Percentiles rank a stretch among this genome's conserved stretches.
Conservation (phyloP, 2,113 vertebrate genomes). For the Emberiza fucata region DNA sequence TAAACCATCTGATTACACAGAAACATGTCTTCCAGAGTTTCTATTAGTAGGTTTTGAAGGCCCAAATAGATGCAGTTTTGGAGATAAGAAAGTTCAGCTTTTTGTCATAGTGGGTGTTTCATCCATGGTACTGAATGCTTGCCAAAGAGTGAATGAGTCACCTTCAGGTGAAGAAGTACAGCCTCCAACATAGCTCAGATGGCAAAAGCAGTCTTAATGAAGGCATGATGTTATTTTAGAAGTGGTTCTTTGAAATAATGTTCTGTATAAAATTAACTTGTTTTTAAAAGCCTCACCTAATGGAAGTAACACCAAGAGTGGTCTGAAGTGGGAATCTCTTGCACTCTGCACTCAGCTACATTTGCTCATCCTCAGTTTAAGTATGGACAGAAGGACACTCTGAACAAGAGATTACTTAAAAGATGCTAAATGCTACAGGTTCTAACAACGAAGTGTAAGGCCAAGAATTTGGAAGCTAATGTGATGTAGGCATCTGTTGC, state of each 20-base stretch:
- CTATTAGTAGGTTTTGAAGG: constrained; percentile 18
- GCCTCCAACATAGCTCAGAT: background rate
- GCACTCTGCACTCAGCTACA: background rate
- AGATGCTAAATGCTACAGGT: background rate
- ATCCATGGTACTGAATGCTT: background rate
- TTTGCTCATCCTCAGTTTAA: background rate
- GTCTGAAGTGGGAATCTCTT: background rate
- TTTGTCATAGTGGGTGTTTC: background rate
- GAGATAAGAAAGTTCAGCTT: constrained; percentile 36
- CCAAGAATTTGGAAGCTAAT: background rate
- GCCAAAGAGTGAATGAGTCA: background rate
- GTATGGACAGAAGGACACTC: background rate
- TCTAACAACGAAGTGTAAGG: background rate
- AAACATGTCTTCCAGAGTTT: background rate
- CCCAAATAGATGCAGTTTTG: background rate
- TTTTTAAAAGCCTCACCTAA: background rate
- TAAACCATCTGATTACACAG: constrained; percentile 29
- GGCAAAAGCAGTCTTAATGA: background rate
- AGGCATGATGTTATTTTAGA: background rate
- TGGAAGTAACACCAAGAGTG: background rate
- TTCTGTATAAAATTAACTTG: background rate
- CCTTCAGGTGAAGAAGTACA: background rate
- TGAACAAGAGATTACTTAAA: background rate
- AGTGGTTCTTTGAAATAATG: background rate
- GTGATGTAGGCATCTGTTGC: background rate